These are phyloP conservation scores for Cyclargus thomasi DNA, from an alignment of 1,140 invertebrate species.

Conservation along the genomic window DNA sequence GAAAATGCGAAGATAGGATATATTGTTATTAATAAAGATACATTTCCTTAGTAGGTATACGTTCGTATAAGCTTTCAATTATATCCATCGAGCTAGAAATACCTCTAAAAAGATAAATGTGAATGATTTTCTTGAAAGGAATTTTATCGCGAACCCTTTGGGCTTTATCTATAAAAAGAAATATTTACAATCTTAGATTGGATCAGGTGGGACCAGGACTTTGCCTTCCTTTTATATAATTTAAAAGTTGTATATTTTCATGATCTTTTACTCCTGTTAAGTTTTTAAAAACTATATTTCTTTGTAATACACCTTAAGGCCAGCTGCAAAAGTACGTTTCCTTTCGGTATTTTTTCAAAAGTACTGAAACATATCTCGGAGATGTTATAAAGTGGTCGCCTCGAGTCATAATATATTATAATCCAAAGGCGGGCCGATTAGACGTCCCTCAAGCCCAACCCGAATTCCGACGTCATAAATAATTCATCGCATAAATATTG, in stretches of 20 bases:
- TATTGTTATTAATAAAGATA: too few species aligned
- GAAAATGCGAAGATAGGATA: too few species aligned
- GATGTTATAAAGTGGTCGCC: not conserved
- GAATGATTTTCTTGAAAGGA: not conserved
- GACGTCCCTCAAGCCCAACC: not conserved
- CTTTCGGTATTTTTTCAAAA: too few species aligned
- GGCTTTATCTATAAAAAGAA: not conserved
- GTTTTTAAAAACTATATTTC: too few species aligned
- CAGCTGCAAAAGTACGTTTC: too few species aligned
- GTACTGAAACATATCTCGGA: too few species aligned
- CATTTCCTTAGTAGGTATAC: too few species aligned
- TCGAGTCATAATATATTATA: not conserved
- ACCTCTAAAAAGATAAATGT: not conserved
- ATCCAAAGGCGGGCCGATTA: not conserved
- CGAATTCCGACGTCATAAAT: not conserved
- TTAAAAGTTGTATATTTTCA: not conserved
- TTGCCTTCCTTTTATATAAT: not conserved
- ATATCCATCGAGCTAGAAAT: not conserved
- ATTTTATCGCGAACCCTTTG: not conserved
- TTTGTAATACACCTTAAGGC: too few species aligned
- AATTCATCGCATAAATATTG: not conserved
- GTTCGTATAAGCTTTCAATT: not conserved
- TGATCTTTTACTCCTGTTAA: not conserved
- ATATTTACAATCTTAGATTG: not conserved
- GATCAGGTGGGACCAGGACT: not conserved